Evolutionary conservation across 2,797 vertebrate genomes (phyloP).

Genomic region (Arremon brunneinucha): DNA sequence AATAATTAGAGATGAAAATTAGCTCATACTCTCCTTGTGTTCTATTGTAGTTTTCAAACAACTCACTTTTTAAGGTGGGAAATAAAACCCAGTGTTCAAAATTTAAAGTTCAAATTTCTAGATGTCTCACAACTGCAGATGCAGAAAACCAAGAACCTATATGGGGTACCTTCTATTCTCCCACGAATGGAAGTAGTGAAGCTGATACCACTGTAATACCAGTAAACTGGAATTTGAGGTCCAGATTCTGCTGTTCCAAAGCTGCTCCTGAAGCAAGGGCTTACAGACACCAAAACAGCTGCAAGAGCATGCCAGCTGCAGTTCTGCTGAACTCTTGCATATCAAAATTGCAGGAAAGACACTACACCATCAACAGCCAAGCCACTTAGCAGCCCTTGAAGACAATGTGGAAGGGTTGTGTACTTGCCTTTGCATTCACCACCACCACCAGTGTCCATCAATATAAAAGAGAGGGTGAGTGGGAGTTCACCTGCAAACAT

Average conservation of each 20-base stretch:
- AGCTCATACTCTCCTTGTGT: neutral
- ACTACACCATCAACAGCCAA: neutral
- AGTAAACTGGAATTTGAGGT: neutral
- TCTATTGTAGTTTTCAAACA: neutral
- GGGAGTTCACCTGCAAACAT: neutral
- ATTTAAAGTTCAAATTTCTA: neutral
- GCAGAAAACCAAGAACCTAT: neutral
- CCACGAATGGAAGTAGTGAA: neutral
- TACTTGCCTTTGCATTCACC: neutral
- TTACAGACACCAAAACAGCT: neutral
- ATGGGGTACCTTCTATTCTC: too few species aligned
- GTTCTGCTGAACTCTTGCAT: neutral
- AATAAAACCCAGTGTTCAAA: neutral
- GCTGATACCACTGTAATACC: neutral
- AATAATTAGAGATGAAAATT: neutral
- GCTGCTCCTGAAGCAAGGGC: neutral
- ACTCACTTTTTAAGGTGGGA: neutral
- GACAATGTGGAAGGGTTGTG: too few species aligned
- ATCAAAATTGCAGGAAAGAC: neutral
- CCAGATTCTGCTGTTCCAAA: neutral
- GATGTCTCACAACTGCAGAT: neutral
- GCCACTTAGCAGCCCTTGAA: neutral
- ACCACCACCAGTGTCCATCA: neutral
- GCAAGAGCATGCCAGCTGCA: neutral
- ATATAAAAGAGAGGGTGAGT: neutral